Conservation (phyloP, 2,797 vertebrate genomes). For the Manis javanica region DNA sequence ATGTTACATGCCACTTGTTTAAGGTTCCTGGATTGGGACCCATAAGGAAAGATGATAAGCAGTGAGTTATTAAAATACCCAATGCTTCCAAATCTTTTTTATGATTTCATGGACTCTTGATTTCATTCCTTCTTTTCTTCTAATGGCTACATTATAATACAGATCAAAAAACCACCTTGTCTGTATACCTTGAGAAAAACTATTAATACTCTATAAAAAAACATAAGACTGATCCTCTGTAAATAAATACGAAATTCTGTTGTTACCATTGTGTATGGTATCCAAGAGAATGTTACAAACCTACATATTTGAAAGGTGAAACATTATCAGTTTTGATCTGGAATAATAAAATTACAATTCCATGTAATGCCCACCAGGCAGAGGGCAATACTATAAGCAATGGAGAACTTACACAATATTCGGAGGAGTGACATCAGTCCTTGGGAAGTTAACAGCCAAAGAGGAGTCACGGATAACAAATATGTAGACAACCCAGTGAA, state of each 20-base stretch:
- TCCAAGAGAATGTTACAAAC: constrained; percentile 45
- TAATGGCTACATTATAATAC: neutral
- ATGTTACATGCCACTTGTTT: neutral
- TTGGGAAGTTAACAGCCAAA: neutral
- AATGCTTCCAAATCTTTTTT: neutral
- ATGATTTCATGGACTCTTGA: neutral
- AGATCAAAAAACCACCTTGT: constrained; percentile 8
- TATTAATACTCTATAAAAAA: neutral
- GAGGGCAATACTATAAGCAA: neutral
- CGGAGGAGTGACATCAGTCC: neutral
- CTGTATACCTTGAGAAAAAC: neutral
- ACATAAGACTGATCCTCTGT: constrained; percentile 23
- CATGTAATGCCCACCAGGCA: neutral
- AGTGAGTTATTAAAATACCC: neutral
- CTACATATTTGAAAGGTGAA: neutral
- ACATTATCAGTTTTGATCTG: constrained; percentile 33
- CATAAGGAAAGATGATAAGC: neutral
- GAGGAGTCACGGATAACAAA: neutral
- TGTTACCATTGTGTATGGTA: neutral
- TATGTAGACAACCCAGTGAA: neutral
- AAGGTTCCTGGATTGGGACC: neutral
- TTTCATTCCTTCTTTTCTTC: constrained; percentile 35
- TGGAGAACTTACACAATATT: neutral
- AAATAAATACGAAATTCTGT: constrained; percentile 40
- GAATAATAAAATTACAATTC: constrained; percentile 24